Percentiles rank a stretch among this genome's conserved stretches.
Conservation (phyloP, 2,888 invertebrate genomes). For the Stomorhina lunata region DNA sequence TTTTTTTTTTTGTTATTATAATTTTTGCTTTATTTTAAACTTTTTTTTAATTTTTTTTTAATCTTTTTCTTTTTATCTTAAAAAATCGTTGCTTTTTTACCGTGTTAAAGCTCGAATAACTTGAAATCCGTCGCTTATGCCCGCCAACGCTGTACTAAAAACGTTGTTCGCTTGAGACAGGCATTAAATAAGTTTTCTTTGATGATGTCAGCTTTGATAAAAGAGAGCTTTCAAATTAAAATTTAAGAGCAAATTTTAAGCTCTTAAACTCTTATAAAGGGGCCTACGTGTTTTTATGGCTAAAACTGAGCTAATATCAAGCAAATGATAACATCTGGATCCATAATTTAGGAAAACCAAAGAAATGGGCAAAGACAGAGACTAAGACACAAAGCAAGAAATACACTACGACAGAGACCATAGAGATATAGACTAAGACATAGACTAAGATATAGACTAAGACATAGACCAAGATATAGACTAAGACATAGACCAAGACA, state of each 20-base stretch:
- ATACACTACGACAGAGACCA: too few species aligned
- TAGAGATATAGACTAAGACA: too few species aligned
- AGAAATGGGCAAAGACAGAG: too few species aligned
- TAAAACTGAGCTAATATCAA: too few species aligned
- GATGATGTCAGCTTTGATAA: constrained; percentile 73
- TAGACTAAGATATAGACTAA: too few species aligned
- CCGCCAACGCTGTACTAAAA: constrained; percentile 79
- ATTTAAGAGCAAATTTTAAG: constrained; percentile 21
- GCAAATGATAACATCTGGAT: too few species aligned
- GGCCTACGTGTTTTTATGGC: constrained; percentile 44
- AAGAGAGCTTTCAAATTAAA: neutral
- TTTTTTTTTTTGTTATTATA: constrained; percentile 36
- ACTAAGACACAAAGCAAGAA: too few species aligned
- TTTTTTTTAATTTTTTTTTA: constrained; percentile 45
- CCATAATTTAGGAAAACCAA: too few species aligned
- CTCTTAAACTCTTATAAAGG: constrained; percentile 23
- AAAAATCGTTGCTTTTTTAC: constrained; percentile 38
- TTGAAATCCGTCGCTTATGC: constrained; percentile 75
- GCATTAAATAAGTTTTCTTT: constrained; percentile 75
- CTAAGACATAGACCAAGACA: too few species aligned
- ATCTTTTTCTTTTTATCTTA: constrained; percentile 30
- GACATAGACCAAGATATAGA: too few species aligned
- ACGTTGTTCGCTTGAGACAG: constrained; percentile 71
- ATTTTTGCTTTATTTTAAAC: constrained; percentile 28
- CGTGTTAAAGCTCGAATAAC: constrained; percentile 37